Evolutionary conservation across 2,888 invertebrate genomes (phyloP).

Genomic region (Tortricodes alternella): DNA sequence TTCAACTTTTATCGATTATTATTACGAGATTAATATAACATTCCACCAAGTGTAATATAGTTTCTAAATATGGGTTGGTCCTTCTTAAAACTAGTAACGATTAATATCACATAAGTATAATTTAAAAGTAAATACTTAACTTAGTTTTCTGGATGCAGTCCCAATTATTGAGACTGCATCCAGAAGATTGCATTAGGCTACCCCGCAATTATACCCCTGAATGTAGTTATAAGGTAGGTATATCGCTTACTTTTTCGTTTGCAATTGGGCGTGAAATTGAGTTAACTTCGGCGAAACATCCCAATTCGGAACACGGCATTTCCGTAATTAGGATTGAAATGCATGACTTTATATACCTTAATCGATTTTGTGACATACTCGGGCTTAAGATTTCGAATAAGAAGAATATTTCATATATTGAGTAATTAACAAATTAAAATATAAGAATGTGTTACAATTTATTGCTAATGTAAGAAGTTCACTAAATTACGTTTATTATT

Average conservation of each 20-base stretch:
- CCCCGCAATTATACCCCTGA: neutral
- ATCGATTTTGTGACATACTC: neutral
- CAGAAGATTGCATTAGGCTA: conserved; percentile 24
- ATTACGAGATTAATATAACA: too few relatives aligned
- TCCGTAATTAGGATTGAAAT: conserved; percentile 3
- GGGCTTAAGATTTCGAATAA: neutral
- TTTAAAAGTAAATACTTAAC: conserved; percentile 8
- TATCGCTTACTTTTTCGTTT: conserved; percentile 30
- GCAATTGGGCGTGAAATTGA: conserved; percentile 44
- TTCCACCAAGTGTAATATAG: neutral
- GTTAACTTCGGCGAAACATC: conserved; percentile 46
- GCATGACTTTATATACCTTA: conserved; percentile 1
- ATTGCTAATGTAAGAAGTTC: too few relatives aligned
- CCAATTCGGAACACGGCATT: conserved; percentile 31
- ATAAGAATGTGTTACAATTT: too few relatives aligned
- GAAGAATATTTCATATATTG: too few relatives aligned
- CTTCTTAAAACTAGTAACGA: neutral
- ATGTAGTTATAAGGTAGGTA: conserved; percentile 3
- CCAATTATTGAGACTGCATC: conserved; percentile 12
- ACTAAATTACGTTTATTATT: too few relatives aligned
- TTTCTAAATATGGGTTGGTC: neutral
- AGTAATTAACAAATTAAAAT: too few relatives aligned
- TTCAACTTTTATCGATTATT: too few relatives aligned
- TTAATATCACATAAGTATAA: conserved; percentile 9
- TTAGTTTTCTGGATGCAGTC: too few relatives aligned